Evolutionary conservation across 2,888 invertebrate genomes (phyloP).

Genomic region (Cheilosia soror): DNA sequence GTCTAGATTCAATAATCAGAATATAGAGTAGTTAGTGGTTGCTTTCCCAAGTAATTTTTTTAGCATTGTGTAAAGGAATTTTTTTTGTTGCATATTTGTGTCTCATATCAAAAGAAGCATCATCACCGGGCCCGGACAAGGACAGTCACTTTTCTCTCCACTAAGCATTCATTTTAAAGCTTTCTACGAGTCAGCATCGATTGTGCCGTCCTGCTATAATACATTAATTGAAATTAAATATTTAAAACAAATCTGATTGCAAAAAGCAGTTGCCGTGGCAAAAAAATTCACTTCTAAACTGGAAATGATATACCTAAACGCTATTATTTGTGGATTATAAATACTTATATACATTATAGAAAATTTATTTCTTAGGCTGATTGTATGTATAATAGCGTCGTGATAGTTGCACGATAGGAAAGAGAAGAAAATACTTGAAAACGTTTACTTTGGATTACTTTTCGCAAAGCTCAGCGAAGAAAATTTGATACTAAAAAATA

Average conservation of each 20-base stretch:
- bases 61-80: conserved; percentile 71
- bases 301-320: neutral
- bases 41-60: conserved; percentile 69
- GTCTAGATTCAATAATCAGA: conserved; percentile 75
- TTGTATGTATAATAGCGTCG: conserved; percentile 56
- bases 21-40: conserved; percentile 74
- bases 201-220: conserved; percentile 78
- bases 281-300: conserved; percentile 12
- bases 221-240: conserved; percentile 36
- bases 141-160: conserved; percentile 63
- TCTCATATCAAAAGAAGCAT: conserved; percentile 76
- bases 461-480: conserved; percentile 49
- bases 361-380: conserved; percentile 9
- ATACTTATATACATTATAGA: neutral
- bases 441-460: conserved; percentile 28
- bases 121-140: conserved; percentile 76
- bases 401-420: conserved; percentile 33
- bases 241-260: conserved; percentile 1
- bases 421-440: conserved; percentile 33
- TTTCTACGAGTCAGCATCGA: conserved; percentile 81
- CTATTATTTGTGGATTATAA: conserved; percentile 8
- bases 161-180: conserved; percentile 79
- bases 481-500: conserved; percentile 30
- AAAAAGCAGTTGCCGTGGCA: conserved; percentile 26
- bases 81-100: conserved; percentile 65